A percentile compares a stretch with the other conserved stretches of the same genome.
Evolutionary conservation across 2,888 invertebrate species (phyloP).

Genomic region (Folsomia manolachei): DNA sequence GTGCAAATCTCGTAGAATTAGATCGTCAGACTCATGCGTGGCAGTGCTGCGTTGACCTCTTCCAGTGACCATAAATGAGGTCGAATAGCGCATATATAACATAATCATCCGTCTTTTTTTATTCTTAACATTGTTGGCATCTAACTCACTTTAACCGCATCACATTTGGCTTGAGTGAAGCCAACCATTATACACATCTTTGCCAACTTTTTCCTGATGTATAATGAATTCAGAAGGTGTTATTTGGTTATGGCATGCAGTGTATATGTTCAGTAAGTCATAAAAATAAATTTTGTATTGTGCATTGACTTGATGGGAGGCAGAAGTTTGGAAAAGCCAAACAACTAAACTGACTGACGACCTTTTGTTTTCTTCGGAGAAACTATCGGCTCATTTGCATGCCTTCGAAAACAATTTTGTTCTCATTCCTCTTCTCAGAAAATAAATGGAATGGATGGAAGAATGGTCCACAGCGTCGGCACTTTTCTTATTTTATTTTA

Average conservation of each 20-base stretch:
- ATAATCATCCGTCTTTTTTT: too few species aligned
- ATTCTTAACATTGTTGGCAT: background rate
- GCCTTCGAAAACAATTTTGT: background rate
- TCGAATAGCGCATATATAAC: background rate
- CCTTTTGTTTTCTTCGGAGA: background rate
- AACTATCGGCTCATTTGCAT: constrained; percentile 9
- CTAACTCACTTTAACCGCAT: background rate
- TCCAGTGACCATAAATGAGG: background rate
- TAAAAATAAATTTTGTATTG: background rate
- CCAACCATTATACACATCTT: background rate
- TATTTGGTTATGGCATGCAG: too few species aligned
- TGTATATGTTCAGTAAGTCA: background rate
- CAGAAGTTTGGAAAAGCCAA: background rate
- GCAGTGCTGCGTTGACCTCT: background rate
- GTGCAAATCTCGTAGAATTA: too few species aligned
- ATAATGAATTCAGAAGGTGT: too few species aligned
- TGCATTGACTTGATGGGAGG: background rate
- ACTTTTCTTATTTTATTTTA: background rate
- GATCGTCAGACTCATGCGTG: too few species aligned
- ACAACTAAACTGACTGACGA: background rate
- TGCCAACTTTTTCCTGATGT: background rate
- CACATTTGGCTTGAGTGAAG: background rate
- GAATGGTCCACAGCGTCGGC: background rate
- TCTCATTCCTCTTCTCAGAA: constrained; percentile 4
- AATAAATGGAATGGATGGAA: background rate